These are phyloP conservation scores for Hormaphis cornu DNA, from an alignment of 1,140 invertebrate genomes.

Conservation along the genomic window DNA sequence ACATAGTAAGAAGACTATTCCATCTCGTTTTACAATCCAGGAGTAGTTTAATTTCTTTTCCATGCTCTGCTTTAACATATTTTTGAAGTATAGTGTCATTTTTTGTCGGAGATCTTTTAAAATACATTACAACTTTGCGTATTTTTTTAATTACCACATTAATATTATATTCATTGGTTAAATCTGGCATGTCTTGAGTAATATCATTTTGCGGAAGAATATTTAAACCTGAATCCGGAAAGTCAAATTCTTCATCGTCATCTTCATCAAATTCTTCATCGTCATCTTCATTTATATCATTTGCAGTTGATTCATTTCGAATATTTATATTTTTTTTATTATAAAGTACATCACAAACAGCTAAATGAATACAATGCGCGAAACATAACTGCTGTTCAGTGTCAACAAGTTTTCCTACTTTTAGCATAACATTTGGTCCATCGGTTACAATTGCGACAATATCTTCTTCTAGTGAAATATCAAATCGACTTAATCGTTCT, in stretches of 20 bases:
- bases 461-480: too few species aligned
- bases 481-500: too few species aligned
- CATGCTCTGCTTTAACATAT: neutral
- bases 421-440: constrained; percentile 34
- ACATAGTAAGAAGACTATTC: too few species aligned
- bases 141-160: neutral
- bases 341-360: constrained; percentile 33
- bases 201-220: constrained; percentile 1
- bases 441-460: too few species aligned
- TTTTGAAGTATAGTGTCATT: neutral
- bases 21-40: too few species aligned
- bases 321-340: constrained; percentile 23
- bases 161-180: constrained; percentile 6
- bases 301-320: neutral
- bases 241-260: constrained; percentile 4
- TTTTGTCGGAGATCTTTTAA: constrained; percentile 3
- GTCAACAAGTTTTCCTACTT: constrained; percentile 34
- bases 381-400: constrained; percentile 35
- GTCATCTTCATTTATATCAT: constrained; percentile 14
- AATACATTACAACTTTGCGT: neutral
- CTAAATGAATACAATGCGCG: constrained; percentile 33
- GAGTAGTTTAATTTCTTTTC: too few species aligned
- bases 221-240: neutral
- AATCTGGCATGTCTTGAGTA: neutral
- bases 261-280: constrained; percentile 7